phyloP scores from a whole-genome alignment of 2,797 vertebrate species.

The Scomberomorus guttatus region DNA sequence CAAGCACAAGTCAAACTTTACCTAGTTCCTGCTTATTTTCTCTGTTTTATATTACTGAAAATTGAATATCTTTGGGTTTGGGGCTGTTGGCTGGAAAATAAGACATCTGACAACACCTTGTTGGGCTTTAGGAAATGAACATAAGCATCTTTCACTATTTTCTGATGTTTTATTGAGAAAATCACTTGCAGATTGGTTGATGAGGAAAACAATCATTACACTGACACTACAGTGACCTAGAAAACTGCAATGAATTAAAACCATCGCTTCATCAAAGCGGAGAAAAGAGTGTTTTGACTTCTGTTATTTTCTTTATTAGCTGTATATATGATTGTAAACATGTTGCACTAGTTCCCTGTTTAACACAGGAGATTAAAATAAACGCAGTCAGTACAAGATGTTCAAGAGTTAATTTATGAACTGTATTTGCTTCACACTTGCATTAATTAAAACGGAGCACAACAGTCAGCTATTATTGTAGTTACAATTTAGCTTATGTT shows the following conservation, averaged over 20 bases:
- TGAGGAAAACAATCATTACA: neutral
- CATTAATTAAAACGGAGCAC: slow-evolving; percentile 1
- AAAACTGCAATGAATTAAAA: neutral
- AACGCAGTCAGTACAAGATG: neutral
- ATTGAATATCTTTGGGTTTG: too few species aligned
- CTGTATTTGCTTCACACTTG: slow-evolving; percentile 11
- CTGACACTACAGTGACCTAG: neutral
- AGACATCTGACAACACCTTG: too few species aligned
- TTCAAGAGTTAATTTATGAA: slow-evolving; percentile 15
- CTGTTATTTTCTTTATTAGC: neutral
- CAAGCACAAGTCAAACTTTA: neutral
- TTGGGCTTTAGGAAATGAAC: too few species aligned
- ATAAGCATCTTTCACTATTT: too few species aligned
- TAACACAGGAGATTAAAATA: neutral
- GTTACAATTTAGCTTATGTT: slow-evolving; percentile 7
- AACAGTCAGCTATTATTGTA: slow-evolving; percentile 5
- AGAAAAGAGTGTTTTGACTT: neutral
- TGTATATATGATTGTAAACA: neutral
- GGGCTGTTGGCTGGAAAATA: too few species aligned
- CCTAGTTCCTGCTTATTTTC: neutral
- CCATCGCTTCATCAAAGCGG: neutral
- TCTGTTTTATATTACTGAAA: neutral
- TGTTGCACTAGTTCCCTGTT: neutral
- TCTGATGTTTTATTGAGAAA: neutral
- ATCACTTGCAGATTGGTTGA: neutral